Base-by-base conservation (phyloP, 37 sponge, comb jelly and placozoan genomes). In the Cliona cf. orientalis region DNA sequence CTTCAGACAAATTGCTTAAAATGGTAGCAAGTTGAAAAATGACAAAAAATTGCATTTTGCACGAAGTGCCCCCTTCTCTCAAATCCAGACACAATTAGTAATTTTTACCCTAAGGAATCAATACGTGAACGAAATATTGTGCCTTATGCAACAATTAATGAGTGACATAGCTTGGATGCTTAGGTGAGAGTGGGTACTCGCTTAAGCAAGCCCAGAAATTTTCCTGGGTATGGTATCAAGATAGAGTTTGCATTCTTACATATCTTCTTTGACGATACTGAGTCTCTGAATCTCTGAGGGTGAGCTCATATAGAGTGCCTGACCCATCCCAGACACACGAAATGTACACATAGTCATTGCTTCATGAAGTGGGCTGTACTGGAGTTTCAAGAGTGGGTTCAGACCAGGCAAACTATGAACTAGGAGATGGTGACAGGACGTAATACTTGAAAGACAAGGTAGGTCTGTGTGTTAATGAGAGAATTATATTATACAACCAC, bases 291-390 rank as follows among this genome's bases (percentile, higher is more conserved):
- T 42, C 49, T 76, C 71, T 25, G 86, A 80, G 5, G 36, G 25
- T 26, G 87, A 80, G 58, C 66, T 55, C 82, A 80, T 79, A 75
- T 29, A 87, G 29, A 87, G 25, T 21, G 53, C 81, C 26, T 71
- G 82, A 0, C 87, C 81, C 37, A 44, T 66, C 23, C 67, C 82
- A 21, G 81, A 81, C 74, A 80, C 74, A 31, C 45, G 42, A 49
- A 87, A 72, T 5, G 87, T 87, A n/a, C 59, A 40, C 74, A 60
- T 43, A 2, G 59, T 58, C 17, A 71, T 68, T 29, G 66, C 17
- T 75, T 72, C 63, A 32, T n/a, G 3, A 5, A 82, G 62, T 34
- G 72, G 63, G n/a, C 73, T 21, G 46, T 72, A 72, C 32, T 44
- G 61, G 46, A 41, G 60, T 3, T 35, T 6, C 37, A 82, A 29